Evolutionary conservation across 2,888 invertebrate genomes (phyloP).

Genomic region (Coecobrya sp.): DNA sequence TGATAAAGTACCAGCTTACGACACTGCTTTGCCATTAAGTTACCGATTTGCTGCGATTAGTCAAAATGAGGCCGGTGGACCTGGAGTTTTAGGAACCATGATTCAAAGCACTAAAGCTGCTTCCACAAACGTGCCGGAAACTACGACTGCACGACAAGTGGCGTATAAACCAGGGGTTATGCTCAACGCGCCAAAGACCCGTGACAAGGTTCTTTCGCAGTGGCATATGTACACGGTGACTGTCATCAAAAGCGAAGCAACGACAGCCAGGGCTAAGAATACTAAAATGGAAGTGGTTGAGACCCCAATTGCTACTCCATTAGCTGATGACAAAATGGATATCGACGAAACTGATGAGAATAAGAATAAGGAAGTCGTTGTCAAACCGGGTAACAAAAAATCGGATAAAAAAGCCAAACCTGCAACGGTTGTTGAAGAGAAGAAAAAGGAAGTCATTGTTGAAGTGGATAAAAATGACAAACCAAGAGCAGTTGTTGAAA

Average conservation of each 20-base stretch:
- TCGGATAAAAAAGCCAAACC: no score
- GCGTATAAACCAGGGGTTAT: neutral
- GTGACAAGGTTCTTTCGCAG: slow-evolving; percentile 56
- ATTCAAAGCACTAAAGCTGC: neutral
- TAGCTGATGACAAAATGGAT: slow-evolving; percentile 7
- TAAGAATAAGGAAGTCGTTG: neutral
- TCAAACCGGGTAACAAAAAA: no score
- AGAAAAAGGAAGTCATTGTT: no score
- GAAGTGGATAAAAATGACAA: no score
- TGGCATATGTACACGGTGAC: slow-evolving; percentile 57
- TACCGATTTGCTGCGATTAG: slow-evolving; percentile 67
- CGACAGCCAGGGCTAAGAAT: neutral
- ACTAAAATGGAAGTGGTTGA: neutral
- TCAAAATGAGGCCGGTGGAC: slow-evolving; percentile 73
- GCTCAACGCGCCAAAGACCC: slow-evolving; percentile 61
- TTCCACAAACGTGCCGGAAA: neutral
- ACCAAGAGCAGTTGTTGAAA: no score
- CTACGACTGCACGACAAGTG: neutral
- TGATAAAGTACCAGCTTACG: neutral
- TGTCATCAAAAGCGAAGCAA: neutral
- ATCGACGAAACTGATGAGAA: neutral
- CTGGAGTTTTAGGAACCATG: slow-evolving; percentile 34
- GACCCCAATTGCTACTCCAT: neutral
- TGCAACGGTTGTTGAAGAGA: neutral
- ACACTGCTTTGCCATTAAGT: slow-evolving; percentile 44